Conservation (phyloP, 2,797 vertebrate genomes). For the Pterois miles region DNA sequence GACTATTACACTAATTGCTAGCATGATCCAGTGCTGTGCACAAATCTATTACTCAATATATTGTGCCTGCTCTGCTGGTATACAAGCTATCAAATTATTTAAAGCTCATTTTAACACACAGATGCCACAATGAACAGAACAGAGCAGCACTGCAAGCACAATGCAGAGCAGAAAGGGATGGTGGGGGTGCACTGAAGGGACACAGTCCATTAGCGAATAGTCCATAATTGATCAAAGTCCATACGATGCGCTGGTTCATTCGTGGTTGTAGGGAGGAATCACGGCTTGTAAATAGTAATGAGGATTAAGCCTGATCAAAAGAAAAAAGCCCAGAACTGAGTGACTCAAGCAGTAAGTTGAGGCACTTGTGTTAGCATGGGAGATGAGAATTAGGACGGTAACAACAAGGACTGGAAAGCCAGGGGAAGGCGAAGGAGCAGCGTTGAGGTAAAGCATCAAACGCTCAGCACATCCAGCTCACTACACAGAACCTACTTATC, state of each 20-base stretch:
- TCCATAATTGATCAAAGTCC: conserved; percentile 71
- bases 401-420: neutral
- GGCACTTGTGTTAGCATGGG: conserved; percentile 1
- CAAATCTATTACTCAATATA: conserved; percentile 48
- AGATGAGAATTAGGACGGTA: conserved; percentile 38
- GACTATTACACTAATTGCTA: conserved; percentile 60
- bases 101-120: conserved; percentile 40
- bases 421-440: neutral
- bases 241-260: conserved; percentile 18
- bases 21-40: conserved; percentile 36
- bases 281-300: conserved; percentile 55
- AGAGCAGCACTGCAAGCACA: conserved; percentile 19
- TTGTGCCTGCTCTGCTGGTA: neutral
- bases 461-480: neutral
- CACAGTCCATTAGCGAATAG: conserved; percentile 54
- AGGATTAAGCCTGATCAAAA: conserved; percentile 61
- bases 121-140: conserved; percentile 17
- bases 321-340: conserved; percentile 30
- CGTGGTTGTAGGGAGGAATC: conserved; percentile 29
- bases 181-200: conserved; percentile 21
- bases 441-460: neutral
- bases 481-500: conserved; percentile 21
- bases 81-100: conserved; percentile 46
- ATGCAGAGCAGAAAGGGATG: neutral
- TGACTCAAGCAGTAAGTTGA: conserved; percentile 20